These are phyloP conservation scores for Amniataba percoides DNA, from an alignment of 2,797 vertebrate genomes.

Conservation along the genomic window DNA sequence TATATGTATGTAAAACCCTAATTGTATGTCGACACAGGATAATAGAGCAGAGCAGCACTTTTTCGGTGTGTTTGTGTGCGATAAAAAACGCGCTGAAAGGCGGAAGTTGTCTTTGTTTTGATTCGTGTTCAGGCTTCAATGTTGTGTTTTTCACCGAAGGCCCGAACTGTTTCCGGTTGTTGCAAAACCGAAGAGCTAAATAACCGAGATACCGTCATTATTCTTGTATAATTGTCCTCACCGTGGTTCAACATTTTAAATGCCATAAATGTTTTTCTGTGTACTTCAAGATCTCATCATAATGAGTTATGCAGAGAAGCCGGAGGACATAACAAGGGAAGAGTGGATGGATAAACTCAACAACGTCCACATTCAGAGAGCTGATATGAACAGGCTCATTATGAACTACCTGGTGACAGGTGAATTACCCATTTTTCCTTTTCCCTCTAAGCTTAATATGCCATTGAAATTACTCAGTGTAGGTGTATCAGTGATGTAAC, in stretches of 20 bases:
- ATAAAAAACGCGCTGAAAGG: background rate
- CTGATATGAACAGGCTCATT: constrained; percentile 99
- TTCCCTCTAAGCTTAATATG: background rate
- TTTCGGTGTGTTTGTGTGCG: background rate
- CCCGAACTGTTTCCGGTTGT: constrained; percentile 57
- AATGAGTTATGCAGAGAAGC: constrained; percentile 99
- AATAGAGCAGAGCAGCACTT: background rate
- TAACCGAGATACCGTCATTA: background rate
- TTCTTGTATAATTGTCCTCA: background rate
- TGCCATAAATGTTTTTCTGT: background rate
- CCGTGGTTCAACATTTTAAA: accelerated
- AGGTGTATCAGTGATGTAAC: background rate
- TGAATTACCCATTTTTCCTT: constrained; percentile 58
- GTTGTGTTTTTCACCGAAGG: constrained; percentile 77
- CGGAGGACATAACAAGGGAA: constrained; percentile 97
- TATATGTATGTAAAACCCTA: background rate
- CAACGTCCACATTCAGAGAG: constrained; percentile 97
- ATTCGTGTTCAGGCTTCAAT: constrained; percentile 73
- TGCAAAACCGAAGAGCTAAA: constrained; percentile 4
- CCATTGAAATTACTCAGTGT: background rate
- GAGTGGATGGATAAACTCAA: constrained; percentile 99
- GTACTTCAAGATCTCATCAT: constrained; percentile 77
- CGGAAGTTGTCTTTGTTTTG: constrained; percentile 68
- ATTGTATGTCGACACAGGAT: background rate
- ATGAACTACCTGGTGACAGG: constrained; percentile 99